Base-by-base conservation (phyloP, 2,888 invertebrate species). In the Drosophila paranaensis region DNA sequence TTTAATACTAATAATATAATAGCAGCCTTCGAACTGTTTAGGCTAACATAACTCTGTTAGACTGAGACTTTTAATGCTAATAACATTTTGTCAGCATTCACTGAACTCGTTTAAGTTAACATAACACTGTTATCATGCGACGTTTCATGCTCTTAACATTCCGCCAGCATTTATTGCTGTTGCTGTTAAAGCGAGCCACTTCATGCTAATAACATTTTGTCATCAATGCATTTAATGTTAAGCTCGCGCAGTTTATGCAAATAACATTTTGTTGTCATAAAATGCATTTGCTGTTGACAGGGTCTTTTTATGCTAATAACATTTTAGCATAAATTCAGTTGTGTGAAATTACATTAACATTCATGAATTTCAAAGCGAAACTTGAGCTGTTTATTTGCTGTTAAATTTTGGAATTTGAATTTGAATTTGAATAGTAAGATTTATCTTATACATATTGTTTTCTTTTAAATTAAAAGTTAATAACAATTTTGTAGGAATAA, bases 171-270 rank as follows among this genome's bases (percentile, higher is more conserved):
- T 48, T 10, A 48, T 25, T 30, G 10, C 30, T 30, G 30, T 10
- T n/a, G 13, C 27, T 48, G 27, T 27, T 30, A 30, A 10, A 30
- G n/a, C 30, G 9, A 5, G 46, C 4, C 27, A 14, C 6, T 46
- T 30, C n/a, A 10, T 48, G 48, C n/a, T 48, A 14, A 30, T 30
- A 48, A 48, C 48, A 48, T 30, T 30, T 48, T 30, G 30, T 27
- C 9, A 30, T 30, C n/a, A 48, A 48, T 14, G 45, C n/a, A 48
- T 30, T 30, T 27, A 27, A 27, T 48, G 46, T 30, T 48, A 30
- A n/a, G 2, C 2, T 9, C 27, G 1, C 14, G 6, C 3, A 20
- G 20, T 14, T 46, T 27, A 46, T 46, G 46, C 27, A 27, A 46
- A 46, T 27, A 46, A n/a, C 46, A 48, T 27, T 46, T 46, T 4